Evolutionary conservation across 2,797 vertebrate genomes (phyloP).

Genomic region (Gambusia yucatana): DNA sequence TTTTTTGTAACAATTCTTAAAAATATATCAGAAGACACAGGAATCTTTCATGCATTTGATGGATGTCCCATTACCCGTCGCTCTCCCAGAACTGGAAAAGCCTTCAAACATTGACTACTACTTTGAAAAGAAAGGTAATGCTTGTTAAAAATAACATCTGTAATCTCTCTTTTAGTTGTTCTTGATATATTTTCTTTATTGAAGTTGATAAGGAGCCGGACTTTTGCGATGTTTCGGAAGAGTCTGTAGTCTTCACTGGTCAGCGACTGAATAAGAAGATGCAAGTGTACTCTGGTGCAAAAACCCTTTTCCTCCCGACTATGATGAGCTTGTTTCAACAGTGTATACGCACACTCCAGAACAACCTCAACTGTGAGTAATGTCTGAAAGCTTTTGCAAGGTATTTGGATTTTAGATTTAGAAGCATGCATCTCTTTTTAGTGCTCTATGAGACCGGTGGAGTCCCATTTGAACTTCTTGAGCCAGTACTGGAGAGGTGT

Average conservation of each 20-base stretch:
- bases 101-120: conserved; percentile 69
- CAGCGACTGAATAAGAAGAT: conserved; percentile 89
- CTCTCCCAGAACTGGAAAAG: conserved; percentile 78
- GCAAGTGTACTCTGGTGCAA: conserved; percentile 91
- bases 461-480: conserved; percentile 91
- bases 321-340: conserved; percentile 91
- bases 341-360: conserved; percentile 90
- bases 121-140: conserved; percentile 81
- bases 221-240: conserved; percentile 62
- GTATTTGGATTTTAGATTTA: conserved; percentile 42
- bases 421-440: conserved; percentile 64
- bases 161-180: neutral
- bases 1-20: conserved; percentile 1
- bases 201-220: conserved; percentile 62
- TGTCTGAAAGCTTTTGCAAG: neutral
- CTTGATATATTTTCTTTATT: neutral
- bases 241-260: conserved; percentile 81
- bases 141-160: conserved; percentile 11
- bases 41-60: conserved; percentile 83
- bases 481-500: conserved; percentile 90
- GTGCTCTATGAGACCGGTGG: conserved; percentile 89
- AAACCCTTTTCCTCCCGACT: conserved; percentile 81
- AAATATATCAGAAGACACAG: conserved; percentile 57
- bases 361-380: conserved; percentile 90
- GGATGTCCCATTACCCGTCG: conserved; percentile 80